Base-by-base conservation (phyloP, 2,888 invertebrate genomes). In the Temnothorax rugatulus region DNA sequence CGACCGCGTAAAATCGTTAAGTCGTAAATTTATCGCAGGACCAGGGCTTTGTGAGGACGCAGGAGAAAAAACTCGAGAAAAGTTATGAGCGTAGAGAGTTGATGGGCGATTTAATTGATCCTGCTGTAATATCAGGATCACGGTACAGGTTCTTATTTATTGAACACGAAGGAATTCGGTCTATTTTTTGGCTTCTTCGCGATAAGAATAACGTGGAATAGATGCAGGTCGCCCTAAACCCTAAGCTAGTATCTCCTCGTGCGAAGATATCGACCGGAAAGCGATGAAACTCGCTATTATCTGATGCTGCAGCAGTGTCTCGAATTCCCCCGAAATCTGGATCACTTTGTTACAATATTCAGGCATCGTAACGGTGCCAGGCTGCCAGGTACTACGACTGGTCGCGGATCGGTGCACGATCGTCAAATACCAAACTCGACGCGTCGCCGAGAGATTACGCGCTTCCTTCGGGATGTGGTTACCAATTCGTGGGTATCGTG, bases 401-500 rank as follows among this genome's bases (percentile, higher is more conserved):
- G 44, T 63, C 73, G 73, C 73, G 47, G 47, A 79, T 73, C 73
- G 25, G 69, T 44, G 21, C 59, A 59, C 11, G 41, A 75, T 82
- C 74, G 11, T 7, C 13, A 50, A 68, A 25, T 59, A 34, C 52
- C 61, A 47, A 82, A 73, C 18, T 29, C 21, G 0, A 29, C 29
- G 21, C 59, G 18, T 66, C 44, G 64, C 21, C 50, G 52, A 38
- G 29, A 73, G 79, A 84, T 84, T 84, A 86, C 61, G 44, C 66
- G 54, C 21, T 54, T 84, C 71, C 71, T 76, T 63, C 8, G n/a
- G 29, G 68, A 57, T 66, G 66, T 76, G 75, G 73, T 38, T 68
- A 77, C 52, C 76, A 83, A 82, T 84, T 85, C 86, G 74, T 61
- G 85, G 69, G 50, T 71, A 88, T 87, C 77, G 82, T 83, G 82